Evolutionary conservation across 2,113 vertebrate genomes (phyloP), one percentile per base, ranked within the genome.

Genomic region (Planiliza haematocheilus): DNA sequence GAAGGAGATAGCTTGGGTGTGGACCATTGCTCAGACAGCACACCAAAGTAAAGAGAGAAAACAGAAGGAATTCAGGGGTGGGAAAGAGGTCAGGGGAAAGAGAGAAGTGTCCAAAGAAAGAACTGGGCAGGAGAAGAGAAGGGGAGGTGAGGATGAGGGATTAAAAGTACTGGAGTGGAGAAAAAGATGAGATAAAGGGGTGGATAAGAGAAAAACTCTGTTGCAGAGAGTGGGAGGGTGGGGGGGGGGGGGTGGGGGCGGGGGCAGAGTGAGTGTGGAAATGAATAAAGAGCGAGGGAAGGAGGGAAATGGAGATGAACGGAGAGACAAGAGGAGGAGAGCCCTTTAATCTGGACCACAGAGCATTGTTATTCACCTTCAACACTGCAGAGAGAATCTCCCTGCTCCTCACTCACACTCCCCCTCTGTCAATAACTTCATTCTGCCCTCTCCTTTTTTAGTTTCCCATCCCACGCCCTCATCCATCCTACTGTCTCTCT

Each of bases 351-450:
- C 66, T 87, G 66, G 67, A 69, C 79, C 64, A 64, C 57, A 74
- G 45, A 73, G 37, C 64, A 69, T 87, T 88, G 77, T 71, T 88
- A 85, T 89, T 89, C 87, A 87, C 69, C 57, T 58, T 74, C 38
- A 71, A 42, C 59, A 46, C 67, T 63, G 66, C 74, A 69, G 62
- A 74, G 42, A 48, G 16, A 51, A 64, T 59, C 52, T 66, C 20
- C 37, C 21, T 39, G 24, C 37, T 55, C 18, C 18, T 38, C 16
- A 42, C 56, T 45, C 50, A 10, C n/a, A 16, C 3, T 38, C 14
- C 12, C n/a, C 4, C 17, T 45, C 57, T 55, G 66, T 66, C 9
- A 0, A 56, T 76, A 50, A 43, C 10, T 17, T 70, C 21, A 55
- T 49, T 65, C 18, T 34, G 16, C 18, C 34, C 60, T 64, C 51